These are phyloP conservation scores for Chrysodeixis includens DNA, from an alignment of 2,888 invertebrate genomes.

Conservation along the genomic window DNA sequence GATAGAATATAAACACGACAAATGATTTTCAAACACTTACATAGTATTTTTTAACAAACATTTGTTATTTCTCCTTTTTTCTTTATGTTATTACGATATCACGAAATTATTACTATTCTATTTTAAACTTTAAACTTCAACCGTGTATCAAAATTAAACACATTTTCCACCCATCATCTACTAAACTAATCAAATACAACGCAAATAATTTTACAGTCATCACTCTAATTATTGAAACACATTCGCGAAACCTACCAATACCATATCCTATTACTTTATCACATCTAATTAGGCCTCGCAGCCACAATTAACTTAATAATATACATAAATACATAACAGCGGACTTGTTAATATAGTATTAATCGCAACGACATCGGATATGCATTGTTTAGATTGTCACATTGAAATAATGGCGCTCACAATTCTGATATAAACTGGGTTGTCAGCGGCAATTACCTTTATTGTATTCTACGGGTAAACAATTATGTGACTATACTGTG, in stretches of 20 bases:
- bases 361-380: conserved; percentile 60
- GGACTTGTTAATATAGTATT: conserved; percentile 46
- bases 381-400: conserved; percentile 64
- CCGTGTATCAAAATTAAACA: no score
- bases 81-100: no score
- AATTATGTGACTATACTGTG: conserved; percentile 43
- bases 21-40: no score
- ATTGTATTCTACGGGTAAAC: conserved; percentile 58
- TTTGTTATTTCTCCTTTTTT: no score
- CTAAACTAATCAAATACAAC: background rate
- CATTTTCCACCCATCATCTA: no score
- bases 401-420: conserved; percentile 62
- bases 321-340: conserved; percentile 47
- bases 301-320: conserved; percentile 45
- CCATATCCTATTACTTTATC: conserved; percentile 21
- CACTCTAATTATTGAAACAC: background rate
- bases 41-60: no score
- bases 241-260: background rate
- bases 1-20: no score
- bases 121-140: no score
- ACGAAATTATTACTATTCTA: no score
- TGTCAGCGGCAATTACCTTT: conserved; percentile 68
- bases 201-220: background rate
- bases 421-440: conserved; percentile 60
- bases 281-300: conserved; percentile 14